Evolutionary conservation across 2,797 vertebrate genomes (phyloP).

Genomic region (Ptychobarbus kaznakovi): DNA sequence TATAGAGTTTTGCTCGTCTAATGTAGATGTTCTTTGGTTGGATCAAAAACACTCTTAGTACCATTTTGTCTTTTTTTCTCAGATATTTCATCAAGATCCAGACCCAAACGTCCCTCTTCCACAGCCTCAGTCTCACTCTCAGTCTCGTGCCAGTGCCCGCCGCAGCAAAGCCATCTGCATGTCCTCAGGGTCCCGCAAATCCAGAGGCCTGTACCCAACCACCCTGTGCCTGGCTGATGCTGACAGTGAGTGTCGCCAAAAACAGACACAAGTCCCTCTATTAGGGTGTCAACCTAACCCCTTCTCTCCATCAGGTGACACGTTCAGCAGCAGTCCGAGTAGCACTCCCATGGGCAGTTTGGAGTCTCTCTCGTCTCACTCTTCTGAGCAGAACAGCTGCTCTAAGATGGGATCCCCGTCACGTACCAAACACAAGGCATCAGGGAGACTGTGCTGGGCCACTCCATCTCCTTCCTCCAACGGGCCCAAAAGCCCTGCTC

Average conservation of each 20-base stretch:
- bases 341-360: slow-evolving; percentile 96
- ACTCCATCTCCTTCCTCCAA: slow-evolving; percentile 84
- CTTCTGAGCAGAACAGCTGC: slow-evolving; percentile 92
- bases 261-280: neutral
- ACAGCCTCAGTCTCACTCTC: slow-evolving; percentile 74
- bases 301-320: slow-evolving; percentile 82
- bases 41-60: neutral
- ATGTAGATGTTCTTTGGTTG: neutral
- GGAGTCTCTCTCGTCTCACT: slow-evolving; percentile 97
- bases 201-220: slow-evolving; percentile 87
- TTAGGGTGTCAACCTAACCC: neutral
- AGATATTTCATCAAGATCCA: slow-evolving; percentile 94
- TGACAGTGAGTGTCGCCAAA: slow-evolving; percentile 88
- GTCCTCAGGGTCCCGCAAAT: slow-evolving; percentile 90
- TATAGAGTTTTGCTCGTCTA: neutral
- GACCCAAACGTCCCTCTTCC: slow-evolving; percentile 93
- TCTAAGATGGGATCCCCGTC: slow-evolving; percentile 80
- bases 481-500: slow-evolving; percentile 81
- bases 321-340: slow-evolving; percentile 94
- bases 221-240: slow-evolving; percentile 92
- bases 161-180: slow-evolving; percentile 93
- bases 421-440: slow-evolving; percentile 81
- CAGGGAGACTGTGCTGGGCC: slow-evolving; percentile 85
- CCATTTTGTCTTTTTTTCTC: slow-evolving; percentile 38
- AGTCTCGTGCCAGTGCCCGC: slow-evolving; percentile 81